Percentiles rank a stretch among this genome's conserved stretches.
Evolutionary conservation across 2,113 vertebrate species (phyloP).

Genomic region (Centropus bengalensis): DNA sequence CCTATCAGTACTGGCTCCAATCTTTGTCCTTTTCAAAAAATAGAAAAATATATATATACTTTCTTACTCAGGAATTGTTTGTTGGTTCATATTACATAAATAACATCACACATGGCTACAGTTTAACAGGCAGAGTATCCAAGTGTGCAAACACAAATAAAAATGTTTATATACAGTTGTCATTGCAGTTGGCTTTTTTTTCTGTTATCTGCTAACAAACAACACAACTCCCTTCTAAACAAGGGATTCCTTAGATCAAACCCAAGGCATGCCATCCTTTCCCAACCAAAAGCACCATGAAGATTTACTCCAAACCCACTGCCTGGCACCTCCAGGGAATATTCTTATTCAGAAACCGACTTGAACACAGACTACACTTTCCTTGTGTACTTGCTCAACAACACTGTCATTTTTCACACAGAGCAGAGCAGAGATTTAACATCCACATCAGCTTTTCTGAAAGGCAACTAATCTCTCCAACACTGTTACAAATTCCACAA

Average conservation of each 20-base stretch:
- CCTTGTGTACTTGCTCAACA: neutral
- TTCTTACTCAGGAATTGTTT: neutral
- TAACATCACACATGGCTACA: neutral
- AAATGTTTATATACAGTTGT: neutral
- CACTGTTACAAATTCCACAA: constrained; percentile 22
- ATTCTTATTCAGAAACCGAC: neutral
- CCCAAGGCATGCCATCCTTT: neutral
- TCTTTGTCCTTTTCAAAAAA: neutral
- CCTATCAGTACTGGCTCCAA: neutral
- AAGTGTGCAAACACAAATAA: neutral
- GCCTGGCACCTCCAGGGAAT: neutral
- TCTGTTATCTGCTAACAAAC: neutral
- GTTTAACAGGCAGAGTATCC: neutral
- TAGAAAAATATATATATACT: neutral
- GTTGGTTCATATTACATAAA: neutral
- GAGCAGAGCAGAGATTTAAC: constrained; percentile 1
- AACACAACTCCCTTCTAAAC: constrained; percentile 13
- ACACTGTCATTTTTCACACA: neutral
- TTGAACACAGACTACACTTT: neutral
- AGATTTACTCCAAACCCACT: neutral
- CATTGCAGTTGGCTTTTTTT: neutral
- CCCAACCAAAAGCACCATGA: neutral
- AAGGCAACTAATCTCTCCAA: constrained; percentile 25
- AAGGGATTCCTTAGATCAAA: constrained; percentile 31
- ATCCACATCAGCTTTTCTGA: constrained; percentile 15